Base-by-base conservation (phyloP, 2,797 vertebrate genomes). In the Cryptoprocta ferox region DNA sequence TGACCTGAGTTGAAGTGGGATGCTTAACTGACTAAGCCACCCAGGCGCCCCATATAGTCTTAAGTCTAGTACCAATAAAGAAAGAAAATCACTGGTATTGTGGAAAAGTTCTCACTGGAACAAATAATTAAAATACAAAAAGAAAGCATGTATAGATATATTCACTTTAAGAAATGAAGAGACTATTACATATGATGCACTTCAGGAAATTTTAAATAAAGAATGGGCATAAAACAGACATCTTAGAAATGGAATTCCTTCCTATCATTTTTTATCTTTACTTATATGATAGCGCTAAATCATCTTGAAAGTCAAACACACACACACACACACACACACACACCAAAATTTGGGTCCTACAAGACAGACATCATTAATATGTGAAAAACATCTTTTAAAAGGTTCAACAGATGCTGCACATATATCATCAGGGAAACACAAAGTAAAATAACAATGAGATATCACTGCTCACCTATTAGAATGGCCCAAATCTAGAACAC, bases 41-140 rank as follows among this genome's bases (percentile, higher is more conserved):
- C 48, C 11, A 48, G 12, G 48, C 48, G 12, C 48, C 48, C 48
- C 13, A 48, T 48, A 48, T 15, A 81, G 76, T 87, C n/a, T 93
- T 76, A 80, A 76, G 11, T 89, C n/a, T 81, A 66, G 37, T 65
- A 68, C 12, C 1, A 66, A 15, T 68, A 80, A 84, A 59, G 28
- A 70, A 85, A 83, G 86, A 39, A 24, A 56, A 79, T 87, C 19
- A 42, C 42, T 83, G 42, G 75, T 81, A 56, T 90, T 90, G 75
- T 70, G 26, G 28, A 42, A 89, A 86, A 21, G 4, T 94, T 82
- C 26, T 83, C 70, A 73, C 21, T 88, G 93, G 53, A 90, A 45
- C 24, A 93, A 92, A 95, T 71, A 28, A 61, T 96, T 92, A 61
- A 81, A 85, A 82, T 35, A 35, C 6, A 84, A 32, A 14, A 86